Conservation (phyloP, 92 coral and sea anemone species). For the Scolanthus callimorphus region DNA sequence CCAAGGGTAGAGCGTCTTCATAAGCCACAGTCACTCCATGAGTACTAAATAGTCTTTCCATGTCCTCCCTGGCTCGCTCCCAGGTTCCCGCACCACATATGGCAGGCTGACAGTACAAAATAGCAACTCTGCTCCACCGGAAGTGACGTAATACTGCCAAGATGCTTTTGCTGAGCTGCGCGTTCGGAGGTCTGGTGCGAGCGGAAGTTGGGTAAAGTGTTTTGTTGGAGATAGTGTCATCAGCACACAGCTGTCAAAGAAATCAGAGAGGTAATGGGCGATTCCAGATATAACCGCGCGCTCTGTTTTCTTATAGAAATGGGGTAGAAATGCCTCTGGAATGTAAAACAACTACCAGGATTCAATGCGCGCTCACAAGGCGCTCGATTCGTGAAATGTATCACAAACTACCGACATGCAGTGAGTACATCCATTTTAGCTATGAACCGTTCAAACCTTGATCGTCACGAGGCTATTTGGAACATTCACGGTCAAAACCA, state of each 20-base stretch:
- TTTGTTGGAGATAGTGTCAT: conserved; percentile 62
- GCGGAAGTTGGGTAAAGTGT: conserved; percentile 70
- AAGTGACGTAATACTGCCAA: conserved; percentile 62
- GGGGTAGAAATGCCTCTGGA: no score
- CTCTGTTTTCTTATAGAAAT: no score
- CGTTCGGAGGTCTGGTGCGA: conserved; percentile 72
- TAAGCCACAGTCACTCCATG: conserved; percentile 46
- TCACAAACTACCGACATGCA: no score
- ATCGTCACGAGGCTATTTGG: no score
- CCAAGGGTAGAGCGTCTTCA: conserved; percentile 43
- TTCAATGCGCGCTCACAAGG: no score
- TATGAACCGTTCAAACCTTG: no score
- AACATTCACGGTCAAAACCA: no score
- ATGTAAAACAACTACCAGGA: no score
- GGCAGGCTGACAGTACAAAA: conserved; percentile 45
- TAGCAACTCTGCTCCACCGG: conserved; percentile 63
- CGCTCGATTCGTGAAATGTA: no score
- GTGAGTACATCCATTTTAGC: no score
- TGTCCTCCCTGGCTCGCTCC: conserved; percentile 65
- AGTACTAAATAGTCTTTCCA: conserved; percentile 17
- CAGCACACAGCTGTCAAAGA: conserved; percentile 71
- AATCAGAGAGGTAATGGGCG: no score
- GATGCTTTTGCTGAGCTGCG: conserved; percentile 65
- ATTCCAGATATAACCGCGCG: no score
- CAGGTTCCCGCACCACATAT: conserved; percentile 31